Conservation (phyloP, 2,797 vertebrate genomes). For the Valencia hispanica region DNA sequence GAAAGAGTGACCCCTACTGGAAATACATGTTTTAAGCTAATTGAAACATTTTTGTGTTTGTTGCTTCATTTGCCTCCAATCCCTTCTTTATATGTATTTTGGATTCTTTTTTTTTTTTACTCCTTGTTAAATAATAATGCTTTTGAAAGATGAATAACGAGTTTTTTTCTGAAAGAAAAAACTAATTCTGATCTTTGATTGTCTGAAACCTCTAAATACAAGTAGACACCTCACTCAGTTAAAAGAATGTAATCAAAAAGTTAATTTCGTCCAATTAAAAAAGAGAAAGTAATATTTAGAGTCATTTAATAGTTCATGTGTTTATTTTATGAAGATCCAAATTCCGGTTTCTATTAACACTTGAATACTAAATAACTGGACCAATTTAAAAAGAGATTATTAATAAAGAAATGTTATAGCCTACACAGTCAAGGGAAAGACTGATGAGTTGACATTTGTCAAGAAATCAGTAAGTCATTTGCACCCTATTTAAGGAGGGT, state of each 20-base stretch:
- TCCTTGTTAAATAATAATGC: neutral
- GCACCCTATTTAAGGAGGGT: too few relatives aligned
- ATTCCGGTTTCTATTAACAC: neutral
- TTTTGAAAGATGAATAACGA: neutral
- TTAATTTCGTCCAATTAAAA: neutral
- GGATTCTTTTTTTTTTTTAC: neutral
- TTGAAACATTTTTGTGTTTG: neutral
- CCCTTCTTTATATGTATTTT: neutral
- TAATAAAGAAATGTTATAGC: too few relatives aligned
- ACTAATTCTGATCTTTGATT: neutral
- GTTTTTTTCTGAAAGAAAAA: neutral
- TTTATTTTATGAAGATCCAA: neutral
- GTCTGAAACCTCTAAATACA: neutral
- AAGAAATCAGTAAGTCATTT: neutral
- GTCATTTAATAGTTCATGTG: neutral
- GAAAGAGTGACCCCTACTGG: constrained; percentile 46
- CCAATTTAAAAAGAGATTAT: too few relatives aligned
- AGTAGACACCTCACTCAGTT: neutral
- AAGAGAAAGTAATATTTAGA: neutral
- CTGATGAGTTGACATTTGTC: neutral
- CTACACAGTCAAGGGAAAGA: too few relatives aligned
- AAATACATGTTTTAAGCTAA: neutral
- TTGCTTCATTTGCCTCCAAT: neutral
- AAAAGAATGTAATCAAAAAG: neutral
- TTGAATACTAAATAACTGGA: neutral